Conservation (phyloP, 2,113 vertebrate species). For the Agapornis roseicollis region DNA sequence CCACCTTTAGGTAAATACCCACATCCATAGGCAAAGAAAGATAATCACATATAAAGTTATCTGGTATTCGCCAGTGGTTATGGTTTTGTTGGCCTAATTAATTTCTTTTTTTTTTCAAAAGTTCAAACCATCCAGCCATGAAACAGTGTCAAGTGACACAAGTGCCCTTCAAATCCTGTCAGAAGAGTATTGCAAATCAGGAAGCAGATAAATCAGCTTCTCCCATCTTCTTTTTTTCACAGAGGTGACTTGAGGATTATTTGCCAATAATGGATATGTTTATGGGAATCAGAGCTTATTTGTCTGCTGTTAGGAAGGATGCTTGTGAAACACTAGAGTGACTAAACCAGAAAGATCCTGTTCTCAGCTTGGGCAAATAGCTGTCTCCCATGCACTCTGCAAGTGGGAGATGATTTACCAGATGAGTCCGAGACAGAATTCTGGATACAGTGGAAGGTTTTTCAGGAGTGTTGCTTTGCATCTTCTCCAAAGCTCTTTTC, state of each 20-base stretch:
- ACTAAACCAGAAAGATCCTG: background rate
- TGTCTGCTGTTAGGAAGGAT: background rate
- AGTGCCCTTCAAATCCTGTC: background rate
- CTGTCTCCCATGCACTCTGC: background rate
- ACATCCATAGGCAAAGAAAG: background rate
- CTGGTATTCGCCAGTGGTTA: background rate
- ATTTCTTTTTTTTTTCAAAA: background rate
- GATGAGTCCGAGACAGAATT: background rate
- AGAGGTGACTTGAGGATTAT: background rate
- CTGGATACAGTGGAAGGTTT: background rate
- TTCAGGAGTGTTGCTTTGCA: background rate
- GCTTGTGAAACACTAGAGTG: background rate
- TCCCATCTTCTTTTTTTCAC: background rate
- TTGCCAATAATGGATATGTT: background rate
- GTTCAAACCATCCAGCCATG: background rate
- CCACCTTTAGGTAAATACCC: background rate
- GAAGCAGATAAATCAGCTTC: background rate
- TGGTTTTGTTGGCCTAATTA: background rate
- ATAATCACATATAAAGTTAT: background rate
- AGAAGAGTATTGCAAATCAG: background rate
- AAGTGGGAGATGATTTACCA: background rate
- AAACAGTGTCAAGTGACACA: background rate
- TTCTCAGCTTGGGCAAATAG: background rate
- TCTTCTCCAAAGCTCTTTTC: constrained; percentile 22
- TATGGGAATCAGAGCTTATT: background rate